A percentile compares a stretch with the other conserved stretches of the same genome.
phyloP scores from a whole-genome alignment of 2,113 vertebrate species.

The Leptocoma aspasia region DNA sequence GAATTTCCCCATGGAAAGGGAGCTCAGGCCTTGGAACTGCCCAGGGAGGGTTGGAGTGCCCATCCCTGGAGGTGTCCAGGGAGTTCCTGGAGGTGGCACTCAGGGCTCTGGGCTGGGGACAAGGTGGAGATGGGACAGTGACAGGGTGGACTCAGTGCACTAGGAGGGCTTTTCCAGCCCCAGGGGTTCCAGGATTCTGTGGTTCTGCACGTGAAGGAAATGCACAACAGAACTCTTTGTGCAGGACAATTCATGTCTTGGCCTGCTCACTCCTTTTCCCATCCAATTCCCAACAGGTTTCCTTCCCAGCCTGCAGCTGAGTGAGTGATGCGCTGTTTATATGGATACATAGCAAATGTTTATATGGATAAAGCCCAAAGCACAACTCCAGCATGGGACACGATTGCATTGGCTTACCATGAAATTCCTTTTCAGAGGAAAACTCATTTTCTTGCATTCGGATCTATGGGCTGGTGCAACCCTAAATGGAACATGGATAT shows the following conservation, averaged over 20 bases:
- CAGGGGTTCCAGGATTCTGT: rapidly evolving
- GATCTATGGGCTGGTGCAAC: not conserved
- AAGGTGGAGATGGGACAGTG: not conserved
- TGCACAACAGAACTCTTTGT: rapidly evolving
- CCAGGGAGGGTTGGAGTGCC: not conserved
- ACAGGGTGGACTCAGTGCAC: rapidly evolving
- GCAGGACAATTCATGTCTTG: rapidly evolving
- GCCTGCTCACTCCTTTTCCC: not conserved
- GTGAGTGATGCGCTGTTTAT: not conserved
- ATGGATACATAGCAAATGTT: not conserved
- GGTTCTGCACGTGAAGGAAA: not conserved
- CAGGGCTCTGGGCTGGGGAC: not conserved
- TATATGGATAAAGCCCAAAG: not conserved
- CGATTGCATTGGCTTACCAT: not conserved
- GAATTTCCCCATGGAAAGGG: not conserved
- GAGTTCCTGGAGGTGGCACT: not conserved
- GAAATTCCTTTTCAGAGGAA: not conserved
- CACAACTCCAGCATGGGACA: not conserved
- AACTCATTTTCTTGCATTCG: not conserved
- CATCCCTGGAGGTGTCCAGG: not conserved
- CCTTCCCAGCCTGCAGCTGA: not conserved
- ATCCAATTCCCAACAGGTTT: not conserved
- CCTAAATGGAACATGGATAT: not conserved
- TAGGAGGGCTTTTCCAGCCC: not conserved
- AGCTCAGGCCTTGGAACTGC: not conserved